phyloP scores from a whole-genome alignment of 1,140 invertebrate genomes.

The Drosophila lacertosa region DNA sequence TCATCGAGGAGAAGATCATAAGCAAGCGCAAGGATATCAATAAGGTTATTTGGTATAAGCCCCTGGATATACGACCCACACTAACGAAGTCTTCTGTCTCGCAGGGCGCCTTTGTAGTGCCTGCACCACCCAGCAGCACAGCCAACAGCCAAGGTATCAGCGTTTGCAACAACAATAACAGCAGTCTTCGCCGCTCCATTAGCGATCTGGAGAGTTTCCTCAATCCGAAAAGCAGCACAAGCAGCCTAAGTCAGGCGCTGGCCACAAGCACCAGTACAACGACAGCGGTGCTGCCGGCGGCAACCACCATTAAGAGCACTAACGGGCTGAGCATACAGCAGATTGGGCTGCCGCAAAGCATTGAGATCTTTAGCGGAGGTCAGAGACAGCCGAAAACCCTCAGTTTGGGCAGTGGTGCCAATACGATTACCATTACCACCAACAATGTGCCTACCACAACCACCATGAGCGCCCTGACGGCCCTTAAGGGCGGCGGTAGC shows the following conservation, averaged over 20 bases:
- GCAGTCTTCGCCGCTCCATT: slow-evolving; percentile 66
- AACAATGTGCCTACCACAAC: slow-evolving; percentile 74
- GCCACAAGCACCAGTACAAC: slow-evolving; percentile 48
- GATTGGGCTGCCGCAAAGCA: slow-evolving; percentile 77
- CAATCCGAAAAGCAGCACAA: slow-evolving; percentile 64
- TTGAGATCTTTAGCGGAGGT: slow-evolving; percentile 75
- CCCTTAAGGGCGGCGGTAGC: slow-evolving; percentile 56
- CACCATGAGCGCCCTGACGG: slow-evolving; percentile 69
- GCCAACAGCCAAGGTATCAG: slow-evolving; percentile 1
- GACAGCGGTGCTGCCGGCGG: slow-evolving; percentile 65
- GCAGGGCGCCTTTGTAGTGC: slow-evolving; percentile 82
- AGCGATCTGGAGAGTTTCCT: slow-evolving; percentile 81
- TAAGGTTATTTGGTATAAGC: slow-evolving; percentile 60
- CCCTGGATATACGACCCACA: not conserved
- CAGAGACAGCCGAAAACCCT: slow-evolving; percentile 66
- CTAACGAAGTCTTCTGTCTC: slow-evolving; percentile 2
- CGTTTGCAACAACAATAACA: not conserved
- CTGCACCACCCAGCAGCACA: slow-evolving; percentile 73
- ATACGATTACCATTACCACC: slow-evolving; percentile 75
- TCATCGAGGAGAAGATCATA: slow-evolving; percentile 96
- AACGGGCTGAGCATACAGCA: slow-evolving; percentile 68
- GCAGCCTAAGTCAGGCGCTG: slow-evolving; percentile 45
- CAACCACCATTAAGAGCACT: slow-evolving; percentile 75
- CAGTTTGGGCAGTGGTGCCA: slow-evolving; percentile 61
- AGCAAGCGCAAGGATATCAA: slow-evolving; percentile 87